Conservation (phyloP, 2,888 invertebrate genomes). For the Megaustenia siamemsis region DNA sequence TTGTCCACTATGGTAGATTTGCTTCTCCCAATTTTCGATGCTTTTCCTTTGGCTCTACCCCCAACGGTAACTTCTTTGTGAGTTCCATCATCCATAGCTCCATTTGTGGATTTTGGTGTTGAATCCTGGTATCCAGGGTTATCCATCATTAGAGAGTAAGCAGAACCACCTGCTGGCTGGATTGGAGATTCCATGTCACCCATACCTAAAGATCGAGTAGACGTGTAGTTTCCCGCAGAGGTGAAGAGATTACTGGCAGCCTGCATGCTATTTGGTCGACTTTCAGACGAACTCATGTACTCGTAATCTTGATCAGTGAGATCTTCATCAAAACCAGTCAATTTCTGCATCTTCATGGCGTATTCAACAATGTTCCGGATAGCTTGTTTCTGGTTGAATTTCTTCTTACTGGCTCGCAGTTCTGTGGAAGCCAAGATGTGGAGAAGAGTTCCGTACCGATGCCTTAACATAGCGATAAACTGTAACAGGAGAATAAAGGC, state of each 20-base stretch:
- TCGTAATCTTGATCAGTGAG: conserved; percentile 64
- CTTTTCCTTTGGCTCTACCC: conserved; percentile 49
- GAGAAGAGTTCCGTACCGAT: conserved; percentile 97
- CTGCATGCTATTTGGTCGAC: conserved; percentile 52
- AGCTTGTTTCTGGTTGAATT: conserved; percentile 67
- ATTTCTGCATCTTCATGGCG: conserved; percentile 63
- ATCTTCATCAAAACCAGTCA: conserved; percentile 65
- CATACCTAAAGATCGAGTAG: conserved; percentile 45
- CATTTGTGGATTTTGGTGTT: background rate
- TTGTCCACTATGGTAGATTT: conserved; percentile 61
- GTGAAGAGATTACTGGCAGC: conserved; percentile 44
- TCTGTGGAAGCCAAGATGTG: conserved; percentile 95
- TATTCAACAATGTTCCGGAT: conserved; percentile 64
- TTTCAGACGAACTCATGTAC: conserved; percentile 60
- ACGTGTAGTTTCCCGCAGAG: conserved; percentile 40
- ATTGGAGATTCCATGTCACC: conserved; percentile 57
- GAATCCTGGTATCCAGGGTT: conserved; percentile 60
- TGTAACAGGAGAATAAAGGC: conserved; percentile 96
- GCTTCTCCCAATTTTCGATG: conserved; percentile 54
- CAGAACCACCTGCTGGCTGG: conserved; percentile 53
- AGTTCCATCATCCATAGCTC: background rate
- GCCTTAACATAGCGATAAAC: conserved; percentile 98
- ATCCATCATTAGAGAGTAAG: conserved; percentile 59
- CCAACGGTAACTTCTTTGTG: conserved; percentile 32
- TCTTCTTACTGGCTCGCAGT: conserved; percentile 67